Evolutionary conservation across 2,113 vertebrate genomes (phyloP), one percentile per base, ranked within the genome.

Genomic region (Ammodytes marinus): DNA sequence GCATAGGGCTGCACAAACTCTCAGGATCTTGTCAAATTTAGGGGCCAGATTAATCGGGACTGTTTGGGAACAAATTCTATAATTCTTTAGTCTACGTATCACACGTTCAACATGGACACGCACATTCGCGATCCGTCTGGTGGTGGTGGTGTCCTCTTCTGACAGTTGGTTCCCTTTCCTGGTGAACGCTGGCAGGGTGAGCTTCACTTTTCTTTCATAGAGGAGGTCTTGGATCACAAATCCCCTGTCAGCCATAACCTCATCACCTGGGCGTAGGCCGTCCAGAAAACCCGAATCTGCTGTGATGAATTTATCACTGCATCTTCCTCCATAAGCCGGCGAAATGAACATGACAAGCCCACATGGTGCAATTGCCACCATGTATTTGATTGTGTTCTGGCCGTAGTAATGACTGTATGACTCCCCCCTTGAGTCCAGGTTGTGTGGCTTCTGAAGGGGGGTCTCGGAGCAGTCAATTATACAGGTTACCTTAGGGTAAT

Each of bases 1-100:
- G 4, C 65, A 73, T 1, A 72, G 46, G 67, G 47, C 68, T 11
- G 55, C 69, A 73, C 81, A 77, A 39, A 77, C 67, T 10, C 54
- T 70, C 1, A 72, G 40, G 49, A 77, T 72, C 66, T 68, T 83
- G 46, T 42, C n/a, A 2, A 73, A 50, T 61, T 73, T 50, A 14
- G 37, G 57, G 42, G 12, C 70, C 58, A 27, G 9, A 7, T 4
- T 6, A 14, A 4, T 3, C 1, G 35, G 19, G 40, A 59, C 69
- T 37, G 39, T 10, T 6, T 10, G 10, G 2, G 45, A 42, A 8
- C 39, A 8, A 13, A 73, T 61, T 52, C 15, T 52, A 37, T 61
- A 74, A 8, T 13, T 6, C 42, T 74, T 52, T n/a, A 61, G 4
- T 14, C 37, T 4, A 10, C 46, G 0, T 46, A 61, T 8, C 10